Percentiles rank a stretch among this genome's conserved stretches.
Evolutionary conservation across 1,140 invertebrate species (phyloP).

Genomic region (Drosophila triauraria): DNA sequence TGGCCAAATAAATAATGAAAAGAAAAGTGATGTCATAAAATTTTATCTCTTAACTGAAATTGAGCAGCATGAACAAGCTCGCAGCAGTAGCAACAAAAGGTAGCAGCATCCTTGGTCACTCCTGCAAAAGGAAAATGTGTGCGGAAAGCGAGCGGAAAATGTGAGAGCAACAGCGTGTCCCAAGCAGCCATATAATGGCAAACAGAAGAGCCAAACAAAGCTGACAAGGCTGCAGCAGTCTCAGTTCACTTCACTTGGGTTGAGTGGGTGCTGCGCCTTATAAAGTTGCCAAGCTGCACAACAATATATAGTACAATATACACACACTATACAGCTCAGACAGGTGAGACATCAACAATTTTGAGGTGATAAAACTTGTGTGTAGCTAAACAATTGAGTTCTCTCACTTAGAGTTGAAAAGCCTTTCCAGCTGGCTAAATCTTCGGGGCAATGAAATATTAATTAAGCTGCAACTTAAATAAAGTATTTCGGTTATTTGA

Average conservation of each 20-base stretch:
- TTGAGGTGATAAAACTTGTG: constrained; percentile 18
- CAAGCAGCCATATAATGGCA: constrained; percentile 53
- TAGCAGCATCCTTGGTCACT: constrained; percentile 59
- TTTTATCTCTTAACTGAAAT: constrained; percentile 82
- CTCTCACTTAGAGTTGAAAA: neutral
- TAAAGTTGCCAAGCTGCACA: constrained; percentile 37
- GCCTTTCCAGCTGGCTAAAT: neutral
- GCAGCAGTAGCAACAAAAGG: constrained; percentile 43
- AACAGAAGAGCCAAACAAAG: constrained; percentile 53
- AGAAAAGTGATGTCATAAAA: constrained; percentile 82
- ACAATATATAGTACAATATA: constrained; percentile 26
- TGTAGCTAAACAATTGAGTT: neutral
- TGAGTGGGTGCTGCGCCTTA: constrained; percentile 14
- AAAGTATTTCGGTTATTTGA: neutral
- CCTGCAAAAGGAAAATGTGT: constrained; percentile 42
- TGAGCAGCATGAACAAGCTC: constrained; percentile 69
- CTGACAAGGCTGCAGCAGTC: constrained; percentile 47
- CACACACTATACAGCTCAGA: constrained; percentile 3
- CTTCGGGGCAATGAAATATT: constrained; percentile 2
- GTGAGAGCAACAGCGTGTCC: constrained; percentile 58
- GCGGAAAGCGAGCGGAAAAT: constrained; percentile 72
- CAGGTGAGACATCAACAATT: constrained; percentile 25
- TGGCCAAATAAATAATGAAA: constrained; percentile 74
- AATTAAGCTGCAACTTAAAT: constrained; percentile 17
- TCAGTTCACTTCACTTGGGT: constrained; percentile 15